A percentile compares a stretch with the other conserved stretches of the same genome.
Evolutionary conservation across 2,888 invertebrate species (phyloP).

Genomic region (Nymphalis polychloros): DNA sequence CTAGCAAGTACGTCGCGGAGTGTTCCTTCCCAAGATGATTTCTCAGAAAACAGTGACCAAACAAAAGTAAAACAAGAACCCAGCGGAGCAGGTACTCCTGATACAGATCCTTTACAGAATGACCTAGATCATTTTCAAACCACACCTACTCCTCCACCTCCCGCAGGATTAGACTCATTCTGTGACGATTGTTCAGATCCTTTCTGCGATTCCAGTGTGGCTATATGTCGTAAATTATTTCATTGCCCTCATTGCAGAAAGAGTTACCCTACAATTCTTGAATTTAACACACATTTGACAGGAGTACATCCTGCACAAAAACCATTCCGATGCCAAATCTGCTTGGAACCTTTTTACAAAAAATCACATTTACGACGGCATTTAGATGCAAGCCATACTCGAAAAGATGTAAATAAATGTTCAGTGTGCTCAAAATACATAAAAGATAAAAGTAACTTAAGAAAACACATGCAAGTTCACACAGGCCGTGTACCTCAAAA

Average conservation of each 20-base stretch:
- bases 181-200: conserved; percentile 81
- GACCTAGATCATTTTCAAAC: conserved; percentile 67
- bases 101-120: conserved; percentile 67
- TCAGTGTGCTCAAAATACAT: conserved; percentile 80
- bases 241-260: conserved; percentile 81
- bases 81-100: conserved; percentile 68
- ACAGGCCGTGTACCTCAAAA: conserved; percentile 79
- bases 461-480: conserved; percentile 81
- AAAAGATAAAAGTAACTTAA: conserved; percentile 79
- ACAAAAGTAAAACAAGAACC: conserved; percentile 77
- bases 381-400: conserved; percentile 75
- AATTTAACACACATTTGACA: conserved; percentile 78
- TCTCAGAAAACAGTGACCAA: conserved; percentile 70
- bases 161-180: conserved; percentile 72
- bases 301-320: conserved; percentile 80
- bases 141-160: conserved; percentile 70
- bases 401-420: conserved; percentile 80
- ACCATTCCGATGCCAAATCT: conserved; percentile 79
- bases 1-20: conserved; percentile 75
- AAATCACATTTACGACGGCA: conserved; percentile 78
- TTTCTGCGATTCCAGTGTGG: conserved; percentile 75
- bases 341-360: conserved; percentile 78
- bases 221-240: conserved; percentile 75
- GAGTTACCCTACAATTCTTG: conserved; percentile 78
- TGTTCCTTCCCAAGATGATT: conserved; percentile 73